Percentiles rank a stretch among this genome's conserved stretches.
phyloP scores from a whole-genome alignment of 1,140 invertebrate species.

The Caerostris darwini region DNA sequence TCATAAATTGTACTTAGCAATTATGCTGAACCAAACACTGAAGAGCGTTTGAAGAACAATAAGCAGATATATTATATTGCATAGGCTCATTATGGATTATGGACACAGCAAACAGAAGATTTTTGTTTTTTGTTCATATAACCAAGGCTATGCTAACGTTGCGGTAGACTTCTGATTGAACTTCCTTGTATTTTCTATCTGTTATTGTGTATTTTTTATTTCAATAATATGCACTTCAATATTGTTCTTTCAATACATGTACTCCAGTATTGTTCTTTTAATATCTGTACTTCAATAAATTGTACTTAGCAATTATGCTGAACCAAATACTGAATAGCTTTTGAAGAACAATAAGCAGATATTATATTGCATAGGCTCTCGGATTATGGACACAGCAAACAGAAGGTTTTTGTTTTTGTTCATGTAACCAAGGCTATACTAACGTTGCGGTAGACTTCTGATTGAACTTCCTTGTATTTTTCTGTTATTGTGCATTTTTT shows the following conservation, averaged over 20 bases:
- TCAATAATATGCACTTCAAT: no score
- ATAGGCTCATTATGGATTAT: neutral
- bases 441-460: neutral
- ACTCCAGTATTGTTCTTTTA: no score
- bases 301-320: no score
- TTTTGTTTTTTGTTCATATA: neutral
- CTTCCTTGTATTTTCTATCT: no score
- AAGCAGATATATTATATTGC: slow-evolving; percentile 57
- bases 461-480: neutral
- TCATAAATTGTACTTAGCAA: no score
- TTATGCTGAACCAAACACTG: neutral
- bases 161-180: no score
- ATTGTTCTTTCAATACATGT: no score
- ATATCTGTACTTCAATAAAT: no score
- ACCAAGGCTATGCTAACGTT: no score
- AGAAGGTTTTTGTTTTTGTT: neutral
- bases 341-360: slow-evolving; percentile 50
- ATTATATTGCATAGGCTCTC: slow-evolving; percentile 16
- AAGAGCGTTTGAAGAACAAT: slow-evolving; percentile 41
- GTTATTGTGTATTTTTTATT: no score
- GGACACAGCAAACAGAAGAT: neutral
- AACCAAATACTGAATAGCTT: neutral
- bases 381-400: slow-evolving; percentile 22
- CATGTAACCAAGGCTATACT: neutral
- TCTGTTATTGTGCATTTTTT: no score